Evolutionary conservation across 2,888 invertebrate genomes (phyloP), one percentile per base, ranked within the genome.

Genomic region (Agriopis marginaria): DNA sequence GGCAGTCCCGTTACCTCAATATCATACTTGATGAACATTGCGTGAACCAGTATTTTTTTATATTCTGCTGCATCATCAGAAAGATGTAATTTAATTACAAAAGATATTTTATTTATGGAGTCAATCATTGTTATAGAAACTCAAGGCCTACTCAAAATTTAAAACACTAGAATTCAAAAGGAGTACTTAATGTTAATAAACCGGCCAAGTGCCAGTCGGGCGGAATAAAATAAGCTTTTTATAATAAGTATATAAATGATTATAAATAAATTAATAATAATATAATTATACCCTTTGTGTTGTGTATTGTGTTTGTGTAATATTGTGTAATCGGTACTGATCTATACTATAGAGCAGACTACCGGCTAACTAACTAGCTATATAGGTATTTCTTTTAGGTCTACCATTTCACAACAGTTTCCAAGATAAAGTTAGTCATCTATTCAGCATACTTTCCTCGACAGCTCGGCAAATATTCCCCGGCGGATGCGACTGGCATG

Each of bases 361-460:
- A 10, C 5, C 3, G 10, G 12, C 11, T 0, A 45, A 5, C 44
- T 45, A 11, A 45, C 44, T 45, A 11, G 5, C 1, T 45, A n/a
- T n/a, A n/a, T n/a, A 10, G 12, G 45, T 12, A 45, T 45, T 23
- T 2, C 51, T 9, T 8, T 42, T 42, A 12, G 42, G 4, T 40
- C 7, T 42, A 14, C 9, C 40, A 55, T 42, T 56, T 56, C 55
- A n/a, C 3, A 55, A 55, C 14, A 55, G 40, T 40, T 14, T 56
- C 17, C 23, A 53, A 53, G 49, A 59, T 63, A 58, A 53, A 53
- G 49, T 63, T 63, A 58, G 62, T 62, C 54, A 67, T 59, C 45
- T 53, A 44, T 56, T 44, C 44, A 17, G 59, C 60, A 59, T 63
- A 47, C 59, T 49, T 68, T 59, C 39, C 32, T 44, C n/a, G n/a